phyloP scores from a whole-genome alignment of 2,113 vertebrate species.

The Muntiacus reevesi region DNA sequence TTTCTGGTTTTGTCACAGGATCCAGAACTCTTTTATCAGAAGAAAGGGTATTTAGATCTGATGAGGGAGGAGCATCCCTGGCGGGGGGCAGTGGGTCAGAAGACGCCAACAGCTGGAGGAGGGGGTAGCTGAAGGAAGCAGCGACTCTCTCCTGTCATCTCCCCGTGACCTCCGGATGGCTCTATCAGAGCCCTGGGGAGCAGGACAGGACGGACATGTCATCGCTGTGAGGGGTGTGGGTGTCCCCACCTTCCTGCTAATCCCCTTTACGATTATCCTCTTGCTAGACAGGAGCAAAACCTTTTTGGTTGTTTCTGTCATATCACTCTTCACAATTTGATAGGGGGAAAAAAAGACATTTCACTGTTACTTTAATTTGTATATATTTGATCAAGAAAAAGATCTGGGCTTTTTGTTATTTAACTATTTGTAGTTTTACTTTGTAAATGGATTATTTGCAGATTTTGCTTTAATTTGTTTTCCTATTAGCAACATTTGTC shows the following conservation, averaged over 20 bases:
- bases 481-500: background rate
- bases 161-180: constrained; percentile 55
- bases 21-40: constrained; percentile 42
- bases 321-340: background rate
- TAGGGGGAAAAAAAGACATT: background rate
- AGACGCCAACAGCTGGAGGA: background rate
- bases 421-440: background rate
- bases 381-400: background rate
- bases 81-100: background rate
- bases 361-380: background rate
- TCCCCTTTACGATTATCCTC: background rate
- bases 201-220: constrained; percentile 57
- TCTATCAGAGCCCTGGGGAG: constrained; percentile 46
- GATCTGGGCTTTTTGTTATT: background rate
- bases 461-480: background rate
- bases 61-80: background rate
- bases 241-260: background rate
- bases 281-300: background rate
- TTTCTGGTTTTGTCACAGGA: background rate
- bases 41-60: constrained; percentile 45
- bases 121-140: background rate
- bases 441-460: background rate
- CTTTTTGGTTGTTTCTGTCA: background rate
- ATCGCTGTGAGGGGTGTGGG: background rate
- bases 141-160: background rate